Conservation (phyloP, 2,113 vertebrate species). For the Microcebus griseorufus region DNA sequence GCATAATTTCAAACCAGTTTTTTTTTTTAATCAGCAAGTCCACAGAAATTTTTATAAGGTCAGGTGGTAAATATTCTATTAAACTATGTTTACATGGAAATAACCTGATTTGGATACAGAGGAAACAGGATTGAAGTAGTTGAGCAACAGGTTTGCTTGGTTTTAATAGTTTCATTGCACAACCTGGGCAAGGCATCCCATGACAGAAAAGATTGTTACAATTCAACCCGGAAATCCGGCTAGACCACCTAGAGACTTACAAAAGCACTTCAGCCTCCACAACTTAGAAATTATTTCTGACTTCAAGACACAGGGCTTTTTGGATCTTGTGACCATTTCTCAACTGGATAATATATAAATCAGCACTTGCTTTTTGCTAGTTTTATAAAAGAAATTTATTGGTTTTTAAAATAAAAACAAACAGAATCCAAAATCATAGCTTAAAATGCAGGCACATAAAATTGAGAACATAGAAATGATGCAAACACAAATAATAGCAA, state of each 20-base stretch:
- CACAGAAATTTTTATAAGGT: slow-evolving; percentile 41
- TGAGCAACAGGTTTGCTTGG: slow-evolving; percentile 70
- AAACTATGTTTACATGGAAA: slow-evolving; percentile 33
- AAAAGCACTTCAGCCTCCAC: slow-evolving; percentile 26
- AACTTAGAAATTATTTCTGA: neutral
- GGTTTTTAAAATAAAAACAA: neutral
- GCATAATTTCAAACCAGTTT: slow-evolving; percentile 32
- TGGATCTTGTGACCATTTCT: neutral
- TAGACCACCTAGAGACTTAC: slow-evolving; percentile 57
- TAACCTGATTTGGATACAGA: slow-evolving; percentile 57
- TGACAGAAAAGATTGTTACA: slow-evolving; percentile 51
- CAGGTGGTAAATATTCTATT: slow-evolving; percentile 52
- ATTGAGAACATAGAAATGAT: neutral
- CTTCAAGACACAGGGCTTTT: neutral
- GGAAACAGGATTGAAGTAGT: slow-evolving; percentile 43
- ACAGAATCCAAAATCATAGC: neutral
- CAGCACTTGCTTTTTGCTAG: neutral
- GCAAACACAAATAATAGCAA: slow-evolving; percentile 15
- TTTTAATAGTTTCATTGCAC: slow-evolving; percentile 67
- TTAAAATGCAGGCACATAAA: neutral
- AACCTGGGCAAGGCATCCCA: slow-evolving; percentile 50
- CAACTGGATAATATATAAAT: slow-evolving; percentile 9
- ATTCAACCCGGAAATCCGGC: slow-evolving; percentile 47
- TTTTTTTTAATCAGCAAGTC: neutral
- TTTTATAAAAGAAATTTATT: slow-evolving; percentile 21